Base-by-base conservation (phyloP, 2,797 vertebrate species). In the Muscicapa striata region DNA sequence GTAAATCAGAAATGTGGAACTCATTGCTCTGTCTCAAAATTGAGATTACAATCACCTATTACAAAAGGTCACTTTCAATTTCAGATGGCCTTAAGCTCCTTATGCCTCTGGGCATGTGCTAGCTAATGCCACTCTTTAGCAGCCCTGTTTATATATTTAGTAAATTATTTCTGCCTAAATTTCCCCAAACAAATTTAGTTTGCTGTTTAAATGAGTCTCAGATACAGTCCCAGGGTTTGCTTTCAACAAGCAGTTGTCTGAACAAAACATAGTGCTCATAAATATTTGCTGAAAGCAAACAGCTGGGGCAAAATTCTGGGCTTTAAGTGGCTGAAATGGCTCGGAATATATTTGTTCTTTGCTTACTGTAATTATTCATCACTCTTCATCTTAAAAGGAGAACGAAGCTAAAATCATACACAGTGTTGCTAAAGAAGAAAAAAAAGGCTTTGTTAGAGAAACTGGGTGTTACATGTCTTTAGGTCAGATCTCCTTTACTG, bases 241-340 rank as follows among this genome's bases (percentile, higher is more conserved):
- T 94, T 94, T 89, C 63, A 76, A 55, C 26, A 73, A 69, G 77
- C 58, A 51, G 43, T 87, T 84, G 86, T 84, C 84, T 63, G 89
- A 91, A 79, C 59, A 83, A 93, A 89, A 69, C 40, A 41, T 4
- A 59, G 26, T 45, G 64, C 89, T 92, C 72, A 45, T 89, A 93
- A 92, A 94, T 92, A 92, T 83, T 93, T 90, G 75, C 67, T 91
- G 77, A 93, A 92, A 95, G 83, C 86, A 94, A 95, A 91, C 58
- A 95, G 62, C 86, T 68, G 74, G 73, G 80, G 68, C 66, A 92
- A 90, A 96, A 92, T 64, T 87, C 82, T 87, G 45, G 10, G 15
- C 58, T 91, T 75, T 72, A 81, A 90, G 51, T 86, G 74, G 62
- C 63, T 95, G 88, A 88, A 95, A 92, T 88, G 69, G 46, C 51